Evolutionary conservation across 2,888 invertebrate genomes (phyloP).

Genomic region (Rhamphomyia laevipes): DNA sequence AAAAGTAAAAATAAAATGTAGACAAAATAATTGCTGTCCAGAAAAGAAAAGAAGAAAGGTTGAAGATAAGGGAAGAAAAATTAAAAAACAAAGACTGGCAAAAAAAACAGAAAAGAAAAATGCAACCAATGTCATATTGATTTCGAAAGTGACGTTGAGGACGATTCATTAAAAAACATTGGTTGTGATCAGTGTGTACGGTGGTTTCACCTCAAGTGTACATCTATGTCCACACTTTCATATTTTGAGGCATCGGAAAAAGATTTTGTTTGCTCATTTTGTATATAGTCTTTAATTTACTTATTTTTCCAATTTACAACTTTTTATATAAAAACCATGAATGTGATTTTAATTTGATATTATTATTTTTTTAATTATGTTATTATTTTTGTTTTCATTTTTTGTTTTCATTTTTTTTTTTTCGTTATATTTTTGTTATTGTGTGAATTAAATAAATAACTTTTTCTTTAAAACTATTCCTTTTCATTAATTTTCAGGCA

Average conservation of each 20-base stretch:
- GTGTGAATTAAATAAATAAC: too few species aligned
- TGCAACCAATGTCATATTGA: not conserved
- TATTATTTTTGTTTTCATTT: too few species aligned
- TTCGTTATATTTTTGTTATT: too few species aligned
- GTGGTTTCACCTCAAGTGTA: not conserved
- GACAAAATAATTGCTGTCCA: not conserved
- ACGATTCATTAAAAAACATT: not conserved
- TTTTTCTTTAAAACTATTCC: too few species aligned
- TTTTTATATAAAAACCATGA: too few species aligned
- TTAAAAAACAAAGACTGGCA: not conserved
- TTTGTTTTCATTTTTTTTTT: too few species aligned
- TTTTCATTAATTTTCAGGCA: too few species aligned
- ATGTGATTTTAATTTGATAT: too few species aligned
- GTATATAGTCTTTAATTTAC: too few species aligned
- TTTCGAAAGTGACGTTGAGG: not conserved
- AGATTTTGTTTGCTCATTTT: not conserved
- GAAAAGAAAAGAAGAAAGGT: not conserved
- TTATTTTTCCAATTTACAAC: too few species aligned
- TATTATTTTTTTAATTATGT: too few species aligned
- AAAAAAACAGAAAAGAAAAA: not conserved
- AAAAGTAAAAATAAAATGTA: not conserved
- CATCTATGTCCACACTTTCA: not conserved
- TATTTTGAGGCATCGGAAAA: not conserved
- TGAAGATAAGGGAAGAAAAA: not conserved
- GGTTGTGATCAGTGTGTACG: not conserved